Conservation (phyloP, 2,113 vertebrate species). For the Andinoacara biseriatus region DNA sequence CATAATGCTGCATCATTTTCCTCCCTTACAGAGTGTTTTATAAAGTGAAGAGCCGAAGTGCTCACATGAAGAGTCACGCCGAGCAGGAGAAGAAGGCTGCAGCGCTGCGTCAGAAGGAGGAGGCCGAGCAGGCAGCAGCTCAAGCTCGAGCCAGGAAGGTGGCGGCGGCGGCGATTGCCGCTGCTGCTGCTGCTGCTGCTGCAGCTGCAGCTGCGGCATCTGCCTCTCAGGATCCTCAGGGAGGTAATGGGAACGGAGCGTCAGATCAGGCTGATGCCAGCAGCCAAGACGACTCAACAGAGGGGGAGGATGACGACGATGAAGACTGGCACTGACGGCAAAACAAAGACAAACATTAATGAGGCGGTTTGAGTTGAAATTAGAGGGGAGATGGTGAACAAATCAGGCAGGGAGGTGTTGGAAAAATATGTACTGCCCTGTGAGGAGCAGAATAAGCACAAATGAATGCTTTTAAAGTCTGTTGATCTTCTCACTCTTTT, state of each 20-base stretch:
- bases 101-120: constrained; percentile 85
- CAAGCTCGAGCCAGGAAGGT: constrained; percentile 60
- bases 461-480: constrained; percentile 28
- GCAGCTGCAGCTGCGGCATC: not conserved
- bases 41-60: constrained; percentile 98
- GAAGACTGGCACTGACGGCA: constrained; percentile 79
- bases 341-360: not conserved
- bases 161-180: rapidly evolving
- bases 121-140: constrained; percentile 76
- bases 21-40: constrained; percentile 86
- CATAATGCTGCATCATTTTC: not conserved
- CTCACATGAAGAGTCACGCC: constrained; percentile 98
- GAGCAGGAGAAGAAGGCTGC: constrained; percentile 98
- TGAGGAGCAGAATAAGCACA: constrained; percentile 27
- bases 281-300: constrained; percentile 78
- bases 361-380: constrained; percentile 5
- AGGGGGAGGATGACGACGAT: constrained; percentile 81
- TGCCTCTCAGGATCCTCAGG: not conserved
- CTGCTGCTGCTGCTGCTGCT: rapidly evolving
- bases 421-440: not conserved
- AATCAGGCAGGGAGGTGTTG: constrained; percentile 8
- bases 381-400: constrained; percentile 3
- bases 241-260: constrained; percentile 59
- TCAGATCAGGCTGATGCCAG: constrained; percentile 63
- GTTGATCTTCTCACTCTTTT: constrained; percentile 37